Evolutionary conservation across 2,797 vertebrate genomes (phyloP).

Genomic region (Erethizon dorsatum): DNA sequence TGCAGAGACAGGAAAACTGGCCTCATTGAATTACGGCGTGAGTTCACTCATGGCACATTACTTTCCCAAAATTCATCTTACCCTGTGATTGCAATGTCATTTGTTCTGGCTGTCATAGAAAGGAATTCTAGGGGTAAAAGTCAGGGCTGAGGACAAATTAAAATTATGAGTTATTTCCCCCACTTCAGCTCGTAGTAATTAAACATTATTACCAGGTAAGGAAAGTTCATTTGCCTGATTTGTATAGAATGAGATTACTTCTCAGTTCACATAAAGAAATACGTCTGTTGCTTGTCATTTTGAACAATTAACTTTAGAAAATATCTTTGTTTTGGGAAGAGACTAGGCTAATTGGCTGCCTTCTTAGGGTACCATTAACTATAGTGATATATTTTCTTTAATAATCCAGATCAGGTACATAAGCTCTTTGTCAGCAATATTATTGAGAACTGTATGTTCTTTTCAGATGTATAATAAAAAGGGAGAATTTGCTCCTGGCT

Average conservation of each 20-base stretch:
- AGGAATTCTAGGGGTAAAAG: slow-evolving; percentile 1
- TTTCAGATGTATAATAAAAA: slow-evolving; percentile 65
- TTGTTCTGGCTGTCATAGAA: slow-evolving; percentile 23
- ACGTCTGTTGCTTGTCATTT: neutral
- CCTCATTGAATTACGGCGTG: neutral
- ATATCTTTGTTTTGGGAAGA: slow-evolving; percentile 37
- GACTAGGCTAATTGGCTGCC: neutral
- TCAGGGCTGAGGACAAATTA: slow-evolving; percentile 45
- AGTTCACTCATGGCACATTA: neutral
- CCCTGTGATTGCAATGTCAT: neutral
- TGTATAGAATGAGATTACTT: slow-evolving; percentile 48
- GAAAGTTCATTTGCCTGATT: slow-evolving; percentile 24
- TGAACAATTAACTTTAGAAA: slow-evolving; percentile 31
- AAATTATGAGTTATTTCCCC: neutral
- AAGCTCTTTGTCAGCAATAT: slow-evolving; percentile 30
- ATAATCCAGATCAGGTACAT: neutral
- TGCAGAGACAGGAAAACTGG: neutral
- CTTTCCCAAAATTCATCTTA: neutral
- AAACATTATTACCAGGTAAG: slow-evolving; percentile 26
- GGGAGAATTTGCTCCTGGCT: slow-evolving; percentile 65
- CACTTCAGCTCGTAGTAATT: neutral
- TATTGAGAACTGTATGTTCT: slow-evolving; percentile 68
- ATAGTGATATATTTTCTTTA: slow-evolving; percentile 51
- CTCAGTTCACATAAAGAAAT: slow-evolving; percentile 22
- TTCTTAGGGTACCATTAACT: slow-evolving; percentile 8